Evolutionary conservation across 2,113 vertebrate genomes (phyloP), one percentile per base, ranked within the genome.

Genomic region (Callaeas wilsoni): DNA sequence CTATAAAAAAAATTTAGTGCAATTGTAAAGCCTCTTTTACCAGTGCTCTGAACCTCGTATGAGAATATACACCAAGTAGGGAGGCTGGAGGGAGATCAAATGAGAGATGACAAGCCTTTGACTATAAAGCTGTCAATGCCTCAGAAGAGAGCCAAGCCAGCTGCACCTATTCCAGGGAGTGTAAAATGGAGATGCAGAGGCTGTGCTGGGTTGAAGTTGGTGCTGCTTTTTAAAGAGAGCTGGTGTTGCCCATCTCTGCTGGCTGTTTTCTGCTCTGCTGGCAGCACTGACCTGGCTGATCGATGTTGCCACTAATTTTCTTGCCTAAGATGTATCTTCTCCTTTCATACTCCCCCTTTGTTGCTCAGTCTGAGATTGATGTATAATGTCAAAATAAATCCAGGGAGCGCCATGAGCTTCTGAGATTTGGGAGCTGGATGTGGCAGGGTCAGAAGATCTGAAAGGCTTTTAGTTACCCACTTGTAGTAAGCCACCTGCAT

Each of bases 381-480:
- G 47, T 32, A 18, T 26, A 47, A 62, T 2, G 79, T 93, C 79
- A 94, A 93, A 96, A 93, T 90, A 96, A 96, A 95, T 70, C 79
- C 79, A 83, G 88, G 64, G 79, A 95, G 60, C 35, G 27, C 83
- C 32, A 59, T 8, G 35, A 88, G 82, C 71, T 93, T 92, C 82
- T 92, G 44, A 93, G 90, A 87, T 56, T 93, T 44, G 68, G 90
- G 87, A 89, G 85, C 73, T 88, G 71, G 83, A 91, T 94, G 79
- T 88, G 79, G 85, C 90, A 88, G 92, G 90, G 90, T 91, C 84
- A 85, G 87, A 79, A 77, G 76, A 93, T 96, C 83, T 96, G 95
- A 97, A 96, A 94, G 88, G 93, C 93, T 95, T 91, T 94, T 95
- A 96, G 93, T 93, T 87, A 94, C 79, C 63, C 89, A 47, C 94